These are phyloP conservation scores for Neodiprion lecontei DNA, from an alignment of 1,140 invertebrate species.

Conservation along the genomic window DNA sequence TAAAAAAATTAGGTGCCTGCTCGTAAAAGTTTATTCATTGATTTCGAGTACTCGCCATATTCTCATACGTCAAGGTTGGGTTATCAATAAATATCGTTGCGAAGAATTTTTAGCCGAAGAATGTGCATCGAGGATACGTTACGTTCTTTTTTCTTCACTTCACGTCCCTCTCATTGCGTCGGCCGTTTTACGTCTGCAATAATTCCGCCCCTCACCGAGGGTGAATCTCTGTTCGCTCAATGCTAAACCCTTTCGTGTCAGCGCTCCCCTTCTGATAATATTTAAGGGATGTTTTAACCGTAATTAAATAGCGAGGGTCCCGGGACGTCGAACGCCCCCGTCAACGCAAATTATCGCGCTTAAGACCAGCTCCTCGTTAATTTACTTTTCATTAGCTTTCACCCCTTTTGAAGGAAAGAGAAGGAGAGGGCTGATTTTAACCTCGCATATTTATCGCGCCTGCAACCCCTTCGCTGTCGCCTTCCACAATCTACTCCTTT, in stretches of 20 bases:
- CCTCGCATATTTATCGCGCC: constrained; percentile 52
- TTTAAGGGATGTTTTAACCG: constrained; percentile 58
- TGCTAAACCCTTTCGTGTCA: constrained; percentile 51
- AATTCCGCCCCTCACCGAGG: no score
- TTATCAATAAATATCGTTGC: no score
- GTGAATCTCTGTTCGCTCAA: constrained; percentile 51
- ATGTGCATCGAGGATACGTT: no score
- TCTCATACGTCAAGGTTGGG: no score
- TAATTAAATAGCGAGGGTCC: constrained; percentile 57
- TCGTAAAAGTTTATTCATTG: no score
- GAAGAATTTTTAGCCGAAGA: no score
- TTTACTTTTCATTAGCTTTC: constrained; percentile 55
- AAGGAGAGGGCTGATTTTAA: constrained; percentile 39
- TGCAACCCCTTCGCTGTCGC: constrained; percentile 46
- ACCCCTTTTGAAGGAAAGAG: constrained; percentile 37
- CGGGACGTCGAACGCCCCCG: constrained; percentile 42
- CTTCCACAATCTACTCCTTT: constrained; percentile 35
- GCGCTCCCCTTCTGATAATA: constrained; percentile 52
- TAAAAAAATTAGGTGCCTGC: no score
- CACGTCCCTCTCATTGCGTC: no score
- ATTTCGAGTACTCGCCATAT: no score
- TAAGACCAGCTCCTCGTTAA: constrained; percentile 45
- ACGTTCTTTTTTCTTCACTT: no score
- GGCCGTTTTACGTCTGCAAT: no score
- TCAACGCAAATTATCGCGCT: constrained; percentile 55